Evolutionary conservation across 2,888 invertebrate species (phyloP), one percentile per base, ranked within the genome.

Genomic region (Herminia tarsipennalis): DNA sequence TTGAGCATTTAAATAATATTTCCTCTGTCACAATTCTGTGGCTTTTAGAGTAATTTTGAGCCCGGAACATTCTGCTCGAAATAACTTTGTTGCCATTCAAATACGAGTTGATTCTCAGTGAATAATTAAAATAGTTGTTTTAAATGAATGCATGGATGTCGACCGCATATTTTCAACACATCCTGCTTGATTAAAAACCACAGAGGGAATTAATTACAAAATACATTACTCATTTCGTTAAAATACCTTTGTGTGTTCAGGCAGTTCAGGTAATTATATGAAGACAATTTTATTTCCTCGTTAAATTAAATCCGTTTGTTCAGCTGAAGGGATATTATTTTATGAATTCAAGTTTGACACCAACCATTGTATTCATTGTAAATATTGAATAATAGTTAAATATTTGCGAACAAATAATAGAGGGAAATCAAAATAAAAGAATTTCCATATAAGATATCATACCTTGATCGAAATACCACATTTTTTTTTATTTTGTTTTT

Each of bases 111-210:
- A 68, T 75, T 73, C 59, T 56, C 64, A 60, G 63, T 78, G 76
- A 73, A 85, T 85, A 82, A 81, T 85, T 83, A 74, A 84, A 81
- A 83, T 78, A 72, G 72, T 79, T 73, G 62, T 74, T 70, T 76
- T 76, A 75, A 74, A 76, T 71, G 65, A 66, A 78, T 77, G 73
- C 70, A 76, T 70, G 71, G 62, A 69, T 63, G 66, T 66, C 72
- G 74, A 81, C 81, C 81, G 76, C 81, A 75, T 75, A 78, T 79
- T 80, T 81, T 76, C 73, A 70, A 69, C 68, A 69, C 61, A 71
- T 70, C 71, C 56, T 54, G 76, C 73, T 79, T 80, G 74, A 83
- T 81, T 79, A 78, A 79, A 81, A 75, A 65, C 73, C 73, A 63
- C 75, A 56, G 56, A 61, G 58, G 44, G 61, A 71, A 74, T 75